Conservation (phyloP, 2,113 vertebrate species). For the Scomber scombrus region DNA sequence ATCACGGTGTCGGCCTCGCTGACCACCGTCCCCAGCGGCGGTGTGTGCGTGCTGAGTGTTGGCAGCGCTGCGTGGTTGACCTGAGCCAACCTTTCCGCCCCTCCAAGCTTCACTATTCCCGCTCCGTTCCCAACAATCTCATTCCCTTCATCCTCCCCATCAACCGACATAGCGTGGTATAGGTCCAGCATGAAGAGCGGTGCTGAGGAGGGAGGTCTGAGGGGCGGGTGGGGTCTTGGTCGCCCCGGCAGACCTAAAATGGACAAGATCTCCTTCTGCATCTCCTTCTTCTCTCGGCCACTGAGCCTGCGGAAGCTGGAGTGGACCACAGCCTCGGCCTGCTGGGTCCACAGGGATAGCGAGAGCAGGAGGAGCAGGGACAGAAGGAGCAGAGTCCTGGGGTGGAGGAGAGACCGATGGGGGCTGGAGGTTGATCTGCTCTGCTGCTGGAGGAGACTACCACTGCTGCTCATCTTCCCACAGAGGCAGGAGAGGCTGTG, state of each 20-base stretch:
- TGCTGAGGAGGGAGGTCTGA: conserved; percentile 89
- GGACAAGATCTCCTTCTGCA: conserved; percentile 94
- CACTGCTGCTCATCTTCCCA: neutral
- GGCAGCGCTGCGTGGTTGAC: conserved; percentile 80
- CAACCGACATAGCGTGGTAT: conserved; percentile 91
- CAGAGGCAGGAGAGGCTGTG: conserved; percentile 28
- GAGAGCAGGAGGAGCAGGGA: conserved; percentile 73
- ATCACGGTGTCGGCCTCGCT: conserved; percentile 94
- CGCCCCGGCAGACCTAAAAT: conserved; percentile 90
- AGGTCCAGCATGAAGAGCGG: conserved; percentile 97
- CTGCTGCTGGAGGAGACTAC: neutral
- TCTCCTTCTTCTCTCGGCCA: conserved; percentile 90
- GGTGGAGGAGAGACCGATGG: conserved; percentile 36
- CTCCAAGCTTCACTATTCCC: conserved; percentile 68
- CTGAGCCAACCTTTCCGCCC: conserved; percentile 62
- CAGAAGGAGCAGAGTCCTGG: conserved; percentile 59
- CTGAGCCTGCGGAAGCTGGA: conserved; percentile 89
- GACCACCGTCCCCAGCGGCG: conserved; percentile 86
- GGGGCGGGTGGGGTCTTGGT: conserved; percentile 84
- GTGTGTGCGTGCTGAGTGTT: conserved; percentile 87
- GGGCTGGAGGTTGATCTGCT: neutral
- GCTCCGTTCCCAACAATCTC: conserved; percentile 60
- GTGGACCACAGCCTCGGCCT: conserved; percentile 83
- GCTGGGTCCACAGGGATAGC: conserved; percentile 80
- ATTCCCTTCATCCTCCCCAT: conserved; percentile 79